Evolutionary conservation across 1,140 invertebrate genomes (phyloP).

Genomic region (Drosophila fuyamai): DNA sequence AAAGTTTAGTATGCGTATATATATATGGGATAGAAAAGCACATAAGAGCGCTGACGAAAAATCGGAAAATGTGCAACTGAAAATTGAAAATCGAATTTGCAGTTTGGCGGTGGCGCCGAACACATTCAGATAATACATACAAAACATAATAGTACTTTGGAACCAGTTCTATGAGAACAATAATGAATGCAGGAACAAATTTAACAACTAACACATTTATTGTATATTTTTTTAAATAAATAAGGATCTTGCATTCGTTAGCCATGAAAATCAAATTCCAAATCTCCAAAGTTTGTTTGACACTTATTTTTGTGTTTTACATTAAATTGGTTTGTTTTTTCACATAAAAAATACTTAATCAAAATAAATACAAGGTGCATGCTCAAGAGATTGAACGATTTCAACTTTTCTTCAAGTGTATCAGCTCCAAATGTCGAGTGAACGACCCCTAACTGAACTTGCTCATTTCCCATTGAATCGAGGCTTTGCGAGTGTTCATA

Average conservation of each 20-base stretch:
- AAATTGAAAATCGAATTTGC: conserved; percentile 75
- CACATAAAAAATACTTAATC: too few species aligned
- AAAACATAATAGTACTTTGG: too few species aligned
- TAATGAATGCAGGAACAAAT: too few species aligned
- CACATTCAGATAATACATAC: conserved; percentile 10
- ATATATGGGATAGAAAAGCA: not conserved
- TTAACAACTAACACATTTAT: too few species aligned
- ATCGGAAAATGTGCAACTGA: conserved; percentile 65
- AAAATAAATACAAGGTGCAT: too few species aligned
- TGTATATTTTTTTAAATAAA: too few species aligned
- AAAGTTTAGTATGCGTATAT: conserved; percentile 29
- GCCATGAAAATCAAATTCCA: too few species aligned
- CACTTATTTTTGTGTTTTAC: too few species aligned
- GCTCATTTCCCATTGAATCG: conserved; percentile 70
- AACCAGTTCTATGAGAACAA: not conserved
- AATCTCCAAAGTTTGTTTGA: too few species aligned
- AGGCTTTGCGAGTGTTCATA: conserved; percentile 36
- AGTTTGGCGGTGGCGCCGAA: conserved; percentile 25
- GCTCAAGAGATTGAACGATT: too few species aligned
- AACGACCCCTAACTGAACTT: conserved; percentile 21
- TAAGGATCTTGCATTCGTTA: too few species aligned
- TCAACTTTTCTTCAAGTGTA: conserved; percentile 3
- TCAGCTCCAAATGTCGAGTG: conserved; percentile 13
- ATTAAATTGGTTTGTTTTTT: too few species aligned
- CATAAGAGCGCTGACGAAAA: conserved; percentile 7